Evolutionary conservation across 2,797 vertebrate genomes (phyloP), one percentile per base, ranked within the genome.

Genomic region (Melanotaenia pygmaea): DNA sequence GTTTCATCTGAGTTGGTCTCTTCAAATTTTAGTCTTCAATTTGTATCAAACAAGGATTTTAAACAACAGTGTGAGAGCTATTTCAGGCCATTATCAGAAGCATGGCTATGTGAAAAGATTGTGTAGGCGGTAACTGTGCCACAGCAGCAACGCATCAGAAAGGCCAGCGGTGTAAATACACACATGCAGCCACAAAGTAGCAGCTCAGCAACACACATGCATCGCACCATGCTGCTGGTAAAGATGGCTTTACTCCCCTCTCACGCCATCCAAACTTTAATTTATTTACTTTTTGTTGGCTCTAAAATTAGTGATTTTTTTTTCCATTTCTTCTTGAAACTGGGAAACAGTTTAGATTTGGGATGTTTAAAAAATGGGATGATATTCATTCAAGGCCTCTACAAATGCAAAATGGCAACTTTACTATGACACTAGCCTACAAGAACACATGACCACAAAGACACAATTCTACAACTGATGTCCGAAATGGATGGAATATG

Each of bases 381-480:
- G 10, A 51, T 22, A 11, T 51, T 0, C 22, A 2, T 22, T 22
- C 47, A 22, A 7, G 16, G 43, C 16, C 8, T 51, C n/a, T 24
- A 22, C 8, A 50, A 50, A 4, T 53, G 1, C 10, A 53, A 53
- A 37, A 50, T 22, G 13, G 20, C n/a, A 37, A 53, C 1, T 20
- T n/a, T 58, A 43, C 4, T 4, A 6, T 22, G 2, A 3, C 24
- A 57, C 63, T 20, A 9, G 51, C 1, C 38, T 22, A 16, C 38
- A 57, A 4, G 43, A 34, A 45, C 34, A 68, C 20, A 63, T 14
- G 10, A n/a, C 30, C 8, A 22, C 54, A 30, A 30, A 13, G 30
- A 60, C 59, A 56, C 38, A 37, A 11, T 47, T 32, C 20, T 69
- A 20, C 40, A 59, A 14, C 40, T 70, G 24, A 35, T 66, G 47